phyloP scores from a whole-genome alignment of 2,113 vertebrate species.

The Callopanchax toddi region DNA sequence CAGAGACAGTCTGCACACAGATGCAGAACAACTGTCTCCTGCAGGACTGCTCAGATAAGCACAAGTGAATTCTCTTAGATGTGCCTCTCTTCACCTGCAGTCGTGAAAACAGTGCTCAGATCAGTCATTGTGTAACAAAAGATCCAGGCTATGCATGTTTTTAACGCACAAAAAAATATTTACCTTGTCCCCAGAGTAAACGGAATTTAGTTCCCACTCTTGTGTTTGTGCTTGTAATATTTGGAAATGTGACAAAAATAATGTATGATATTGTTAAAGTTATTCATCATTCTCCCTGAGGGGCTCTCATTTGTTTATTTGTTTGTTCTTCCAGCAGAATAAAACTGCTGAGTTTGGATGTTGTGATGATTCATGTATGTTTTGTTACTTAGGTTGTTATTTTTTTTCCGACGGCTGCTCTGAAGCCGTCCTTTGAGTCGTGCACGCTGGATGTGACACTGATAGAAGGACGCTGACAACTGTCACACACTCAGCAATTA shows the following conservation, averaged over 20 bases:
- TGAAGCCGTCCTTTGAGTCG: slow-evolving; percentile 58
- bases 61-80: slow-evolving; percentile 64
- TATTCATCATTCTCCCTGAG: slow-evolving; percentile 86
- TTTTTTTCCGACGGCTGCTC: slow-evolving; percentile 62
- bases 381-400: slow-evolving; percentile 74
- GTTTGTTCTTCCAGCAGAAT: slow-evolving; percentile 69
- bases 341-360: slow-evolving; percentile 85
- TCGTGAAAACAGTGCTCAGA: slow-evolving; percentile 54
- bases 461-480: slow-evolving; percentile 39
- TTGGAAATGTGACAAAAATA: slow-evolving; percentile 83
- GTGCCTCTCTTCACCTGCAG: slow-evolving; percentile 59
- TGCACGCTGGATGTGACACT: slow-evolving; percentile 51
- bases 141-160: slow-evolving; percentile 69
- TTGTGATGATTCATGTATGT: slow-evolving; percentile 85
- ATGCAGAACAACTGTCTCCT: slow-evolving; percentile 66
- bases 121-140: slow-evolving; percentile 67
- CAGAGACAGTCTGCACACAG: slow-evolving; percentile 47
- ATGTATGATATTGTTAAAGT: slow-evolving; percentile 77
- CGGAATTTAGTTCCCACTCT: slow-evolving; percentile 73
- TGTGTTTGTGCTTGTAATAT: slow-evolving; percentile 78
- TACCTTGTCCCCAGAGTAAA: slow-evolving; percentile 74
- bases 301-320: slow-evolving; percentile 68
- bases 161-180: slow-evolving; percentile 69
- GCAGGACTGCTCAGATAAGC: slow-evolving; percentile 70
- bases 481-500: slow-evolving; percentile 20